These are phyloP conservation scores for Coremacera marginata DNA, from an alignment of 2,888 invertebrate genomes.

Conservation along the genomic window DNA sequence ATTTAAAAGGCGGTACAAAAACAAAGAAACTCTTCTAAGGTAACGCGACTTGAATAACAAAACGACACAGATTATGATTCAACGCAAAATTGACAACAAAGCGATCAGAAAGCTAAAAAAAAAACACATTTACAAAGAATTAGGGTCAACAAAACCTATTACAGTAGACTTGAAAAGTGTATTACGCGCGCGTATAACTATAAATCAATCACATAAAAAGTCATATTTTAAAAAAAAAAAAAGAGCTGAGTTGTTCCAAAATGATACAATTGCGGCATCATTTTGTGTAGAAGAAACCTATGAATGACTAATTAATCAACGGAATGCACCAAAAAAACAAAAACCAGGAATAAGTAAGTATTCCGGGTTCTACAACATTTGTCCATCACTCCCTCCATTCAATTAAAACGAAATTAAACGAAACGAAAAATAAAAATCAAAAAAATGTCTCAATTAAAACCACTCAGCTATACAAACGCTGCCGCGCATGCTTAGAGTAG, in stretches of 20 bases:
- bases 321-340: too few species aligned
- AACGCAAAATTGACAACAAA: too few species aligned
- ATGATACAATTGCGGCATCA: neutral
- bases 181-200: neutral
- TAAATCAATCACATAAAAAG: neutral
- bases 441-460: too few species aligned
- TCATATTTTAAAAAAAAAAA: neutral
- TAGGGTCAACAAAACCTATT: neutral
- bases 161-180: too few species aligned
- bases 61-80: neutral
- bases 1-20: neutral
- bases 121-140: neutral
- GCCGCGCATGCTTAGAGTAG: neutral
- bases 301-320: too few species aligned
- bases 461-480: too few species aligned
- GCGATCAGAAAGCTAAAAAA: neutral
- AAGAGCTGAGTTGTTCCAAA: neutral
- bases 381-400: too few species aligned
- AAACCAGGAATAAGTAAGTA: too few species aligned
- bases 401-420: too few species aligned
- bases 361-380: too few species aligned
- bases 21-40: neutral
- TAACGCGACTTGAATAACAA: neutral
- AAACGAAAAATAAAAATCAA: too few species aligned
- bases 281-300: too few species aligned